phyloP scores from a whole-genome alignment of 2,888 invertebrate genomes.

The Cylindroiulus punctatus region DNA sequence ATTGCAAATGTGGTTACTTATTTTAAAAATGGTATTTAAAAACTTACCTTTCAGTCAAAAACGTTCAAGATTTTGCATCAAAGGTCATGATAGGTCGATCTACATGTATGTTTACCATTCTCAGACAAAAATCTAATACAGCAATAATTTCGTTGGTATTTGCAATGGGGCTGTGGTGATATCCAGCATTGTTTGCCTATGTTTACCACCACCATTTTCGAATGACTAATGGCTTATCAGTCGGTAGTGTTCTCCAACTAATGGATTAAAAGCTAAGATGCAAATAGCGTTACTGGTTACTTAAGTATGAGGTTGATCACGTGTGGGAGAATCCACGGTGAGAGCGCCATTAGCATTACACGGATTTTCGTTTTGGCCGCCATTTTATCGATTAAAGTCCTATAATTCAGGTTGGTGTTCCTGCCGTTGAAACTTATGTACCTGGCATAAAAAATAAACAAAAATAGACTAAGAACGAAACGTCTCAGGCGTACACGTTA shows the following conservation, averaged over 20 bases:
- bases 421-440: background rate
- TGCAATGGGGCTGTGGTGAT: too few relatives aligned
- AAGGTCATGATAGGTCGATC: too few relatives aligned
- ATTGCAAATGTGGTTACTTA: too few relatives aligned
- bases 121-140: too few relatives aligned
- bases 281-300: background rate
- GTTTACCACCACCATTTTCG: too few relatives aligned
- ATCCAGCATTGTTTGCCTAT: too few relatives aligned
- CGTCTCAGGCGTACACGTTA: background rate
- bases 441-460: background rate
- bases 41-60: too few relatives aligned
- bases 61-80: too few relatives aligned
- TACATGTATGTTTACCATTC: too few relatives aligned
- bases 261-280: background rate
- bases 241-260: background rate
- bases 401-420: background rate
- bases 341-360: background rate
- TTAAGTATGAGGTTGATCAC: background rate
- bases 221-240: too few relatives aligned
- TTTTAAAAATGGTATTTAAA: too few relatives aligned
- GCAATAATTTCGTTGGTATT: too few relatives aligned
- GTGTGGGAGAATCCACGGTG: background rate
- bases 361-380: background rate
- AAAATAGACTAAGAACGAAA: background rate
- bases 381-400: background rate